These are phyloP conservation scores for Phortica variegata DNA, from an alignment of 1,140 invertebrate genomes.

Conservation along the genomic window DNA sequence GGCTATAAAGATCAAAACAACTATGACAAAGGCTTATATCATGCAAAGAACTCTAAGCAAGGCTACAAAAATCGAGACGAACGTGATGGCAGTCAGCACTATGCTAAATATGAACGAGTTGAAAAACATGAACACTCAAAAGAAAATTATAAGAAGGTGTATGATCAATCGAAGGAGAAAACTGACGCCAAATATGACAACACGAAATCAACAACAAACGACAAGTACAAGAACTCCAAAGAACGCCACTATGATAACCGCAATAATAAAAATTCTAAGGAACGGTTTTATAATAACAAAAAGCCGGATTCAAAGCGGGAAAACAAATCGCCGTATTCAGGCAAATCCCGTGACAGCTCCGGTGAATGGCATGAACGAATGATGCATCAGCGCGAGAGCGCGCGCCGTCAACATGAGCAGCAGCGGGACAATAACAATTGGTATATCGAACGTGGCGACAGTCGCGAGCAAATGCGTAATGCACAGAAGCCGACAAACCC, in stretches of 20 bases:
- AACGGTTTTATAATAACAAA: conserved; percentile 7
- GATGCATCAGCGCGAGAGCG: conserved; percentile 44
- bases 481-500: too few relatives aligned
- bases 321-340: background rate
- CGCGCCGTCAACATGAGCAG: conserved; percentile 30
- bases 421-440: conserved; percentile 40
- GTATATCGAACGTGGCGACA: conserved; percentile 41
- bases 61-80: conserved; percentile 23
- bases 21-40: background rate
- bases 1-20: background rate
- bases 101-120: conserved; percentile 6
- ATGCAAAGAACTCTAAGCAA: conserved; percentile 18
- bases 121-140: background rate
- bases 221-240: conserved; percentile 3
- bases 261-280: conserved; percentile 13
- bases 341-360: conserved; percentile 13
- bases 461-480: conserved; percentile 34
- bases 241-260: conserved; percentile 9
- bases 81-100: conserved; percentile 4
- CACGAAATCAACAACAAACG: conserved; percentile 10
- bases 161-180: conserved; percentile 2
- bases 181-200: background rate
- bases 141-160: conserved; percentile 3
- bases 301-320: background rate
- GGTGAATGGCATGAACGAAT: conserved; percentile 44